phyloP scores from a whole-genome alignment of 1,140 invertebrate species.

The Drosophila equinoxialis region DNA sequence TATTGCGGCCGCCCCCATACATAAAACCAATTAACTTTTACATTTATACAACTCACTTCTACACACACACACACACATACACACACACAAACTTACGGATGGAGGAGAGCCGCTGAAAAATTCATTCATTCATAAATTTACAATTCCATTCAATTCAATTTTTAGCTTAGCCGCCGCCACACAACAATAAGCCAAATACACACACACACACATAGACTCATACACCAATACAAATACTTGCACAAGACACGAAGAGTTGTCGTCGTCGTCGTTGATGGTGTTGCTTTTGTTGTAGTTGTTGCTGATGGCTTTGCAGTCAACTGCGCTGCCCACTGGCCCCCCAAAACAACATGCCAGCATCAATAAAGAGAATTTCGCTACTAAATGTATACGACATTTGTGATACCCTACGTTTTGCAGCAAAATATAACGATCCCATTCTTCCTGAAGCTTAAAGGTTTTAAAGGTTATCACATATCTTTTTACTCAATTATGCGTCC shows the following conservation, averaged over 20 bases:
- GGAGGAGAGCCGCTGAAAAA: conserved; percentile 54
- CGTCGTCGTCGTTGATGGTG: conserved; percentile 21
- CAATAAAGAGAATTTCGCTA: conserved; percentile 43
- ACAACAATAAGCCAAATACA: conserved; percentile 39
- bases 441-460: too few relatives aligned
- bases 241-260: conserved; percentile 23
- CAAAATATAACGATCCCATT: too few relatives aligned
- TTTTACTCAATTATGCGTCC: too few relatives aligned
- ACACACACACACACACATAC: conserved; percentile 32
- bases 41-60: conserved; percentile 41
- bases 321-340: conserved; percentile 34
- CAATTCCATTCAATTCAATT: conserved; percentile 80
- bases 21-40: conserved; percentile 71
- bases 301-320: conserved; percentile 18
- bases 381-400: background rate
- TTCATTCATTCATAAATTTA: conserved; percentile 81
- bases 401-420: background rate
- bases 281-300: conserved; percentile 1
- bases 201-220: conserved; percentile 29
- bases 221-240: conserved; percentile 13
- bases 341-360: conserved; percentile 34
- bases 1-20: conserved; percentile 26
- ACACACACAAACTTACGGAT: conserved; percentile 28
- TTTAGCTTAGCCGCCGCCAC: conserved; percentile 62
- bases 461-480: too few relatives aligned